A percentile compares a stretch with the other conserved stretches of the same genome.
phyloP scores from a whole-genome alignment of 2,797 vertebrate species.

The Pelodytes ibericus region DNA sequence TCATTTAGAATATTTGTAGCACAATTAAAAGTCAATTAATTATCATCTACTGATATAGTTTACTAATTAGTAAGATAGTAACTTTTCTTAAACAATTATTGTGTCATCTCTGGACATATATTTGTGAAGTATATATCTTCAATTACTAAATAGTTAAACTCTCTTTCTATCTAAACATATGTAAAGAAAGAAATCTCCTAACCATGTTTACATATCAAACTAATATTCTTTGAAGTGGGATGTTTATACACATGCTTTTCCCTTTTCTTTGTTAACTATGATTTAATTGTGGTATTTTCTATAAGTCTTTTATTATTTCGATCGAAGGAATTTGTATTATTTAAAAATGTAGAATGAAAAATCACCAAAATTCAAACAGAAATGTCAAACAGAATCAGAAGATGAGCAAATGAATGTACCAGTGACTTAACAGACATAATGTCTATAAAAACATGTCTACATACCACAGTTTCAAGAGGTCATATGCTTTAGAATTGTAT shows the following conservation, averaged over 20 bases:
- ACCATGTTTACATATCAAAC: not conserved
- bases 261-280: not conserved
- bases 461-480: slow-evolving; percentile 44
- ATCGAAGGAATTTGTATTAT: slow-evolving; percentile 1
- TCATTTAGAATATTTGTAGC: too few species aligned
- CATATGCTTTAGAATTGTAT: slow-evolving; percentile 38
- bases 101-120: too few species aligned
- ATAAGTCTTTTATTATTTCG: not conserved
- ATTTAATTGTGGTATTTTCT: slow-evolving; percentile 7
- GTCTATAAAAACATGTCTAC: slow-evolving; percentile 49
- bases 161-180: not conserved
- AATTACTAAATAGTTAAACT: too few species aligned
- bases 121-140: too few species aligned
- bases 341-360: slow-evolving; percentile 14
- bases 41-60: too few species aligned
- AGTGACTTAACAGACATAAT: slow-evolving; percentile 50
- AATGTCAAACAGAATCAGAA: slow-evolving; percentile 23
- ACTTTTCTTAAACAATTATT: too few species aligned
- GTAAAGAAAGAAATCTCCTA: not conserved
- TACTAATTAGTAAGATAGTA: too few species aligned
- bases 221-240: not conserved
- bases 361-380: slow-evolving; percentile 11
- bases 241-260: not conserved
- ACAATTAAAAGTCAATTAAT: too few species aligned
- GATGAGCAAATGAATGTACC: slow-evolving; percentile 43